Base-by-base conservation (phyloP, 2,888 invertebrate genomes). In the Alsophila aescularia region DNA sequence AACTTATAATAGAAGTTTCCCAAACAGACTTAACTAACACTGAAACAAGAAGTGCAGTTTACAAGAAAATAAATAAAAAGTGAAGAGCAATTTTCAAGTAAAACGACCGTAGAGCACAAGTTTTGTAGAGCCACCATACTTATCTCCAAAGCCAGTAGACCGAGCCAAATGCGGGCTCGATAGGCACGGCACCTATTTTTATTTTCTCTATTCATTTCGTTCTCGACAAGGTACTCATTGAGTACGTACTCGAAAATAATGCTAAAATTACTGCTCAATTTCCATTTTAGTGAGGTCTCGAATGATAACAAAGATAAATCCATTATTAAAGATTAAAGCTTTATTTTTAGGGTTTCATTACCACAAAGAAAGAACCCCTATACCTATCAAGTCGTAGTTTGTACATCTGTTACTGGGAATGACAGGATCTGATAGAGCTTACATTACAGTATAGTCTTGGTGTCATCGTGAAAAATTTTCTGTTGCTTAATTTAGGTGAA, bases 91-190 rank as follows among this genome's bases (percentile, higher is more conserved):
- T 24, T 51, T 15, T 2, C 4, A 52, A 61, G 52, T 45, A 50
- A 65, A 49, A 59, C 55, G 47, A 58, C 48, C 64, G 45, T 59
- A 69, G 52, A 58, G 43, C 66, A 70, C 71, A 44, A 24, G 61
- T 52, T 50, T 66, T 69, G 66, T 70, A 62, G 45, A 49, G 64
- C 72, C 71, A 66, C 64, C 58, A 74, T 73, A 75, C 75, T 75
- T 79, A 79, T 80, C 76, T 74, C 52, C 40, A 48, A 47, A 55
- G 36, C 67, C 72, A 79, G 59, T 70, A 70, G 72, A 77, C 72
- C 77, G 77, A 69, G 59, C 52, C 49, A 67, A 71, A 83, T 84
- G 84, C 84, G 84, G 84, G 84, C 76, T 62, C 74, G 54, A 64
- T 36, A 36, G 27, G 16, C 55, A 53, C 49, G 27, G 16, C 55